phyloP scores from a whole-genome alignment of 1,140 invertebrate species.

The Ceratina japonica region DNA sequence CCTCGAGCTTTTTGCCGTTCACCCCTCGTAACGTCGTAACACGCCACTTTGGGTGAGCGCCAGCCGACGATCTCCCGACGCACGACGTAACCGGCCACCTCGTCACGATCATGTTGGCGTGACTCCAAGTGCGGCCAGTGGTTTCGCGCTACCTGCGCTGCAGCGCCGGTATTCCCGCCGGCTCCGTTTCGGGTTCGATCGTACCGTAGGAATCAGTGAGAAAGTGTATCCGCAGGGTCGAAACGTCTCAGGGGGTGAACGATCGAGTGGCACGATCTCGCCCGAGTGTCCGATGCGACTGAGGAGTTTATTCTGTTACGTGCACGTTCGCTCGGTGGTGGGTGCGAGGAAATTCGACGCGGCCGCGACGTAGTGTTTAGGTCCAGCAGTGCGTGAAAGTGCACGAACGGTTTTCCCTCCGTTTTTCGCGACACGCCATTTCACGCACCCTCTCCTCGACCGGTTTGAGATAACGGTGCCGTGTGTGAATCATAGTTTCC shows the following conservation, averaged over 20 bases:
- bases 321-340: slow-evolving; percentile 18
- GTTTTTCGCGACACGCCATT: neutral
- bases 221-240: neutral
- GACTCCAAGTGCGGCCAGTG: slow-evolving; percentile 46
- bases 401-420: slow-evolving; percentile 8
- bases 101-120: slow-evolving; percentile 54
- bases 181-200: slow-evolving; percentile 1
- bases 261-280: neutral
- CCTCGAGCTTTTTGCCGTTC: neutral
- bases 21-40: slow-evolving; percentile 7
- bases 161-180: neutral
- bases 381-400: slow-evolving; percentile 13
- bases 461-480: neutral
- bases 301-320: neutral
- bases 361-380: slow-evolving; percentile 16
- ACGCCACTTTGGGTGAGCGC: slow-evolving; percentile 44
- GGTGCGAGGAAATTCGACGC: neutral
- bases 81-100: slow-evolving; percentile 7
- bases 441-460: neutral
- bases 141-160: slow-evolving; percentile 26
- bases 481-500: neutral
- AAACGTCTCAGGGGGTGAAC: slow-evolving; percentile 1
- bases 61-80: slow-evolving; percentile 9
- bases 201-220: neutral
- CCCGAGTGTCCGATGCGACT: slow-evolving; percentile 16